These are phyloP conservation scores for Halocaridina rubra DNA, from an alignment of 2,888 invertebrate species.

Conservation along the genomic window DNA sequence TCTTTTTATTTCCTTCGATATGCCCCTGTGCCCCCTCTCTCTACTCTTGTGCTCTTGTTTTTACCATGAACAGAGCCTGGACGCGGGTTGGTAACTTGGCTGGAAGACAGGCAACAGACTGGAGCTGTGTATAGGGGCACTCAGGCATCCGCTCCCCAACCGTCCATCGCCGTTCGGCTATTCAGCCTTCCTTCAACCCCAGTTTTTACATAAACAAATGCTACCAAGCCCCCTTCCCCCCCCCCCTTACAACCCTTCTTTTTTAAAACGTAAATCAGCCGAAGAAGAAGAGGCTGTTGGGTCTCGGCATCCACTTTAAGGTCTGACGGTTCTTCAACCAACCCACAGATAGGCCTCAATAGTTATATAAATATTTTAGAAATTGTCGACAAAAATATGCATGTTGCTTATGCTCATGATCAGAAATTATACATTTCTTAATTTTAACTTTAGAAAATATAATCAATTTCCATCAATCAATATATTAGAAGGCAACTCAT, in stretches of 20 bases:
- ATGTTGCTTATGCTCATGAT: no score
- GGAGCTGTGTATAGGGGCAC: background rate
- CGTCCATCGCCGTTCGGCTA: constrained; percentile 9
- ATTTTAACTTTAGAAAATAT: no score
- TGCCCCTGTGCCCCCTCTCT: background rate
- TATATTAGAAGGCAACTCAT: no score
- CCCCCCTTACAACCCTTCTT: no score
- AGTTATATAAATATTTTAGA: no score
- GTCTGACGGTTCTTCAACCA: background rate
- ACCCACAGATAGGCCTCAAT: background rate
- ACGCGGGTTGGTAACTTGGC: background rate
- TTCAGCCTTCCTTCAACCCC: constrained; percentile 2
- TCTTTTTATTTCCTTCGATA: background rate
- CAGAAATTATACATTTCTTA: no score
- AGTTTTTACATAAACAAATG: constrained; percentile 48
- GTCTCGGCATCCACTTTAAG: background rate
- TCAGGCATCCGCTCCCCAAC: constrained; percentile 24
- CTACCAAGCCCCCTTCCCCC: background rate
- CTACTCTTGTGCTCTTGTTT: background rate
- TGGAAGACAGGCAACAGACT: background rate
- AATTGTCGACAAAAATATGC: no score
- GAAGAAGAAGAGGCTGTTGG: constrained; percentile 11
- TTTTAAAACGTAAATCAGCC: constrained; percentile 13
- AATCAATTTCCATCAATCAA: no score
- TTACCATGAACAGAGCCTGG: background rate